Evolutionary conservation across 2,797 vertebrate genomes (phyloP).

Genomic region (Sphenopsis melanotis): DNA sequence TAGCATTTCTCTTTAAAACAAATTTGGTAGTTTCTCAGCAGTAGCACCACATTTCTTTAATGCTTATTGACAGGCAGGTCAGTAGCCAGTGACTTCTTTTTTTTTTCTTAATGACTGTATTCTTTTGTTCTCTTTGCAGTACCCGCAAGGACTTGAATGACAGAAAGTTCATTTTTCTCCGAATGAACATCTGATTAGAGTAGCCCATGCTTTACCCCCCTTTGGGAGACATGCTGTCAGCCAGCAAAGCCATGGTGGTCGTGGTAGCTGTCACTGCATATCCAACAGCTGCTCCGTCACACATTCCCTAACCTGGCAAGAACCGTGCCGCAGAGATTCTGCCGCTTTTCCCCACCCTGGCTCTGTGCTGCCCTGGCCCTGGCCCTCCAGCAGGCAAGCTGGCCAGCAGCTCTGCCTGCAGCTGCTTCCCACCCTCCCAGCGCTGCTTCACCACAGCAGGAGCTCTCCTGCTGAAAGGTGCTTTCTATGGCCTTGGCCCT

Average conservation of each 20-base stretch:
- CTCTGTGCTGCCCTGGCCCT: not conserved
- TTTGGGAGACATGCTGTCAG: conserved; percentile 61
- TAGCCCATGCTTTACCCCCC: conserved; percentile 41
- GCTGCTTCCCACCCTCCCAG: not conserved
- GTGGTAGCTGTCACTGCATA: conserved; percentile 50
- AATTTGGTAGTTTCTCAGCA: conserved; percentile 1
- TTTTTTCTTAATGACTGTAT: conserved; percentile 16
- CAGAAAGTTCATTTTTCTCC: conserved; percentile 61
- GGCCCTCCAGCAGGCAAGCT: not conserved
- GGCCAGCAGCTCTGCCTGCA: not conserved
- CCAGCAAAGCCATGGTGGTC: conserved; percentile 51
- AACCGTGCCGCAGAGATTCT: not conserved
- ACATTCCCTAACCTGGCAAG: conserved; percentile 63
- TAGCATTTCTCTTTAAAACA: not conserved
- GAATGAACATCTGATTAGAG: conserved; percentile 62
- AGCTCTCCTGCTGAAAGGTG: not conserved
- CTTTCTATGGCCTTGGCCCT: not conserved
- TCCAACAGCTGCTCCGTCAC: conserved; percentile 57
- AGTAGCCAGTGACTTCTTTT: conserved; percentile 13
- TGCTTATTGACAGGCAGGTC: conserved; percentile 37
- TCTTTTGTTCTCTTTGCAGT: conserved; percentile 52
- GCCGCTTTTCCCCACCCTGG: not conserved
- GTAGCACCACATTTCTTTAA: conserved; percentile 24
- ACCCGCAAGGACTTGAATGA: conserved; percentile 46
- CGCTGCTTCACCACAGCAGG: not conserved